phyloP scores from a whole-genome alignment of 2,797 vertebrate genomes.

The Austrolebias charrua region DNA sequence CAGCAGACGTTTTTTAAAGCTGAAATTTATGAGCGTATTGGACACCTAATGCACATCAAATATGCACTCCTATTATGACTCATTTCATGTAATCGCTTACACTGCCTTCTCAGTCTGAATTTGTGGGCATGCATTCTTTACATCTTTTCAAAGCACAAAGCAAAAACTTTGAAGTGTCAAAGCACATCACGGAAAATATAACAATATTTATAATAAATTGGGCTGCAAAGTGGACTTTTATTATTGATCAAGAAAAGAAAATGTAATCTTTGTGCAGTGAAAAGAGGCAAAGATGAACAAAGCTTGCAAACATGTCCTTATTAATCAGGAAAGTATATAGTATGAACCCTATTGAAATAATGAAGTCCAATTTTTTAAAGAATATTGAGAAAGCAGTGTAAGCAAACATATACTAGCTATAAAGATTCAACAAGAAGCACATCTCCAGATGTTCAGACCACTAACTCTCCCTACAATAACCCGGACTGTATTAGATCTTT shows the following conservation, averaged over 20 bases:
- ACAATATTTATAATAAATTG: slow-evolving; percentile 62
- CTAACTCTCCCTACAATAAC: slow-evolving; percentile 61
- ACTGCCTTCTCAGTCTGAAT: slow-evolving; percentile 83
- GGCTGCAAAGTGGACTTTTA: slow-evolving; percentile 49
- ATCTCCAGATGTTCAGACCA: slow-evolving; percentile 79
- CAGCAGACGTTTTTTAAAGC: neutral
- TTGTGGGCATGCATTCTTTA: slow-evolving; percentile 76
- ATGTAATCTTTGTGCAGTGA: slow-evolving; percentile 82
- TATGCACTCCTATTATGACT: slow-evolving; percentile 79
- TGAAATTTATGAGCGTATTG: slow-evolving; percentile 5
- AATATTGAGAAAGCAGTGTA: slow-evolving; percentile 86
- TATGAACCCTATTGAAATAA: slow-evolving; percentile 88
- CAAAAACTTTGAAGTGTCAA: slow-evolving; percentile 51
- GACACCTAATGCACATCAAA: slow-evolving; percentile 36
- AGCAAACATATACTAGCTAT: slow-evolving; percentile 61
- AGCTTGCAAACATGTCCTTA: slow-evolving; percentile 70
- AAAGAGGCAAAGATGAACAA: slow-evolving; percentile 81
- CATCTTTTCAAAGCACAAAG: slow-evolving; percentile 84
- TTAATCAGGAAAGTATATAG: slow-evolving; percentile 79
- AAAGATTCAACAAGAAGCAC: slow-evolving; percentile 66
- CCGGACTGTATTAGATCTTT: slow-evolving; percentile 37
- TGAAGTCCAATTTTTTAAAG: slow-evolving; percentile 71
- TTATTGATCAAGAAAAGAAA: slow-evolving; percentile 52
- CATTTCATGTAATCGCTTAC: slow-evolving; percentile 75
- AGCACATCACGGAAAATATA: slow-evolving; percentile 56